A percentile compares a stretch with the other conserved stretches of the same genome.
phyloP scores from a whole-genome alignment of 1,140 invertebrate genomes.

The Theocolax elegans region DNA sequence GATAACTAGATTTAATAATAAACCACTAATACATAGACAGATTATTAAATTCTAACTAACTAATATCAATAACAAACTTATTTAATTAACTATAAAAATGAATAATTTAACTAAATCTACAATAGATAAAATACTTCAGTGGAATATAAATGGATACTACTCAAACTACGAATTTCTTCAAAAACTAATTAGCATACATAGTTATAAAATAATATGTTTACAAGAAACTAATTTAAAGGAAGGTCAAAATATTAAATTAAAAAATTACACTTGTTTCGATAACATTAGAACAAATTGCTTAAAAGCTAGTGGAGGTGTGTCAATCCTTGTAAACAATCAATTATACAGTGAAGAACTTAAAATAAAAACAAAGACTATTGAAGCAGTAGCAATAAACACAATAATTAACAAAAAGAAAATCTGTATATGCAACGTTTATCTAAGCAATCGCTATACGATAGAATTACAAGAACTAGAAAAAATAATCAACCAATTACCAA shows the following conservation, averaged over 20 bases:
- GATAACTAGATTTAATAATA: background rate
- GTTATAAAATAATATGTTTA: background rate
- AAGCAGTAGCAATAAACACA: background rate
- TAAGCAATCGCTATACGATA: constrained; percentile 36
- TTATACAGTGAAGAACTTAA: constrained; percentile 5
- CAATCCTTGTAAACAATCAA: background rate
- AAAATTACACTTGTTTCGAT: background rate
- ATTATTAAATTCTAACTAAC: too few species aligned
- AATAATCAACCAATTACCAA: constrained; percentile 49
- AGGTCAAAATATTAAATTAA: background rate
- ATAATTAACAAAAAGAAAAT: background rate
- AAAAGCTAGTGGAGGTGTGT: constrained; percentile 50
- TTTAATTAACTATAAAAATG: too few species aligned
- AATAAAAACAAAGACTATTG: background rate
- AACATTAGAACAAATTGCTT: constrained; percentile 4
- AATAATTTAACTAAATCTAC: too few species aligned
- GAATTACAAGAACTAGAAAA: constrained; percentile 42
- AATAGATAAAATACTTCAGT: background rate
- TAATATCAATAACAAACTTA: too few species aligned
- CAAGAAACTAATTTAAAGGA: background rate
- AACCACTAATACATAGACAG: background rate
- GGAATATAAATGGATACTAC: background rate
- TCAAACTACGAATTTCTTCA: constrained; percentile 3
- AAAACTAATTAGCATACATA: background rate
- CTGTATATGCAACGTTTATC: constrained; percentile 29